Evolutionary conservation across 2,797 vertebrate species (phyloP).

Genomic region (Lithobates pipiens): DNA sequence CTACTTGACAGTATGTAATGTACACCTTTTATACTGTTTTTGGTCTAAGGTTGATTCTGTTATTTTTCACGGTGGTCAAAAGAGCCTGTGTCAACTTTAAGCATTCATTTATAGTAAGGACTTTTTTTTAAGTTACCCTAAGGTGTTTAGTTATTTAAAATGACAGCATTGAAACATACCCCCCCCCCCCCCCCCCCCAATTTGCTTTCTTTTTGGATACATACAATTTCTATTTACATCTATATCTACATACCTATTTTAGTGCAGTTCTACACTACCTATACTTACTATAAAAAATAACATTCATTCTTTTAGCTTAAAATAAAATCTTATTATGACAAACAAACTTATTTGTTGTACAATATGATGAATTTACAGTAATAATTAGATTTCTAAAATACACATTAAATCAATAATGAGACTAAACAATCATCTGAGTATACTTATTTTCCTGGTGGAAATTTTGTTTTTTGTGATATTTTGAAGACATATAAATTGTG

Average conservation of each 20-base stretch:
- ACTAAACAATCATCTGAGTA: too few relatives aligned
- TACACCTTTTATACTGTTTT: background rate
- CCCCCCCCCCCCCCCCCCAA: too few relatives aligned
- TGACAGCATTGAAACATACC: too few relatives aligned
- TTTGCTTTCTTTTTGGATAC: too few relatives aligned
- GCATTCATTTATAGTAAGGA: too few relatives aligned
- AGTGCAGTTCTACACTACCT: too few relatives aligned
- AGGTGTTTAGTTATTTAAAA: too few relatives aligned
- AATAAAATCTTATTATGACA: background rate
- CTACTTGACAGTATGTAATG: background rate
- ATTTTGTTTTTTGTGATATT: background rate
- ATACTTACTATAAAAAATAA: background rate
- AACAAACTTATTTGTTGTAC: background rate
- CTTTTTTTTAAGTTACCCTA: too few relatives aligned
- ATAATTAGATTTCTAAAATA: background rate
- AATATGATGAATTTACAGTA: background rate
- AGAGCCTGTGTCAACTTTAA: background rate
- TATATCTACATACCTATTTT: background rate
- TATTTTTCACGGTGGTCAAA: background rate
- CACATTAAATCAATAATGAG: too few relatives aligned
- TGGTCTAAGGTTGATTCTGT: background rate
- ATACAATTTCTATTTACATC: too few relatives aligned
- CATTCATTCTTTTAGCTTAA: background rate
- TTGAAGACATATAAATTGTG: background rate
- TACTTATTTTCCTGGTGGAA: background rate